Evolutionary conservation across 2,888 invertebrate genomes (phyloP).

Genomic region (Lithophane leautieri): DNA sequence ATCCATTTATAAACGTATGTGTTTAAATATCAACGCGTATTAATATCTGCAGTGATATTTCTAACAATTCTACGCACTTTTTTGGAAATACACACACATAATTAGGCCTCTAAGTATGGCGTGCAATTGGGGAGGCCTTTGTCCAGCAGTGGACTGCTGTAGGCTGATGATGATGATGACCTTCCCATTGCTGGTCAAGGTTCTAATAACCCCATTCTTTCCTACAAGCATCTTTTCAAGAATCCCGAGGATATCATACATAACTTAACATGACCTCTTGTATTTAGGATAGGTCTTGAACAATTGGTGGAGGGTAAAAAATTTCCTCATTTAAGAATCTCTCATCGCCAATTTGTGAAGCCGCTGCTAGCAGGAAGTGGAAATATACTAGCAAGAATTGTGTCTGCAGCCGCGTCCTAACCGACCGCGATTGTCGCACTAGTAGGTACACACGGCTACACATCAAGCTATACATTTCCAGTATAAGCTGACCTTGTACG

Average conservation of each 20-base stretch:
- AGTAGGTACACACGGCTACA: neutral
- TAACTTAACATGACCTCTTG: no score
- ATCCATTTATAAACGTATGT: neutral
- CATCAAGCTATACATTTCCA: no score
- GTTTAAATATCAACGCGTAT: neutral
- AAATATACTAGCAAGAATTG: constrained; percentile 52
- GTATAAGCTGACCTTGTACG: no score
- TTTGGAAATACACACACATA: no score
- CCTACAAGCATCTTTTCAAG: no score
- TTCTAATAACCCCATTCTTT: no score
- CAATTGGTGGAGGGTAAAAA: constrained; percentile 61
- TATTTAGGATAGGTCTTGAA: constrained; percentile 20
- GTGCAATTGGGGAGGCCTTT: no score
- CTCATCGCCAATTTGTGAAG: constrained; percentile 73
- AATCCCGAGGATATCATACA: no score
- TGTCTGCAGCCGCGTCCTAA: neutral
- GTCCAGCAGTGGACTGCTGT: no score
- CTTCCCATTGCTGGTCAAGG: no score
- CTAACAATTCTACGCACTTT: neutral
- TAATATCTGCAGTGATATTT: neutral
- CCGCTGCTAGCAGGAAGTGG: constrained; percentile 62
- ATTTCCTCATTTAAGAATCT: constrained; percentile 72
- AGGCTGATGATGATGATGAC: no score
- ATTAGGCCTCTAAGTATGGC: no score
- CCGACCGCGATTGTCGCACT: neutral